Conservation (phyloP, 1,140 invertebrate genomes). For the Mya arenaria region DNA sequence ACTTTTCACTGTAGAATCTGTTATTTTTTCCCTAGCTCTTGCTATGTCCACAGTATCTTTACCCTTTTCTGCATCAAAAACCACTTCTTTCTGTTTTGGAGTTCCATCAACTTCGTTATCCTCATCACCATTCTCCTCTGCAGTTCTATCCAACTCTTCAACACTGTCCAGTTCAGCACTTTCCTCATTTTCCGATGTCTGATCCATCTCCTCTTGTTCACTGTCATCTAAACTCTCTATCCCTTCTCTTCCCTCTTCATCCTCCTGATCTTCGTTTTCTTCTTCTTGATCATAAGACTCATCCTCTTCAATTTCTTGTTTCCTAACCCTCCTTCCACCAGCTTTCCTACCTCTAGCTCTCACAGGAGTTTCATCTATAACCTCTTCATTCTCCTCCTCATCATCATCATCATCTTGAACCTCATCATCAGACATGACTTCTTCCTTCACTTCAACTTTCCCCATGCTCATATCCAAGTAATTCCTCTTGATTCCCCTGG, state of each 20-base stretch:
- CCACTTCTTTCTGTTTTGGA: too few species aligned
- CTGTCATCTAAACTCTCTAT: slow-evolving; percentile 32
- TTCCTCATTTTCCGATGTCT: too few species aligned
- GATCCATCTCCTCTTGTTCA: slow-evolving; percentile 38
- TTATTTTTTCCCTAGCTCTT: too few species aligned
- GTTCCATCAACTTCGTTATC: neutral
- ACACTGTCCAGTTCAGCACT: too few species aligned
- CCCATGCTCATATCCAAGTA: slow-evolving; percentile 41
- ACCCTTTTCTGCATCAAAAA: too few species aligned
- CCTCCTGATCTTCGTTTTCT: neutral
- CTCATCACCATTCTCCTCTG: neutral
- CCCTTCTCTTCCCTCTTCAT: neutral
- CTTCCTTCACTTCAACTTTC: neutral
- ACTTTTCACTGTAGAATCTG: slow-evolving; percentile 6
- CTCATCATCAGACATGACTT: slow-evolving; percentile 19
- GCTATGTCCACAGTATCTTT: too few species aligned
- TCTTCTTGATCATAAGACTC: neutral
- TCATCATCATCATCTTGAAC: neutral
- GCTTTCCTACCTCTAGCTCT: neutral
- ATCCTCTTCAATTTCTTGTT: neutral
- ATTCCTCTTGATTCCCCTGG: slow-evolving; percentile 41
- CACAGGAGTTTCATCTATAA: too few species aligned
- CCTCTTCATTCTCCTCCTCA: neutral
- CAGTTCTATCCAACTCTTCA: neutral
- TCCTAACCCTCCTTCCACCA: neutral